Evolutionary conservation across 1,140 invertebrate species (phyloP), one percentile per base, ranked within the genome.

Genomic region (Dolichoris vasculosae): DNA sequence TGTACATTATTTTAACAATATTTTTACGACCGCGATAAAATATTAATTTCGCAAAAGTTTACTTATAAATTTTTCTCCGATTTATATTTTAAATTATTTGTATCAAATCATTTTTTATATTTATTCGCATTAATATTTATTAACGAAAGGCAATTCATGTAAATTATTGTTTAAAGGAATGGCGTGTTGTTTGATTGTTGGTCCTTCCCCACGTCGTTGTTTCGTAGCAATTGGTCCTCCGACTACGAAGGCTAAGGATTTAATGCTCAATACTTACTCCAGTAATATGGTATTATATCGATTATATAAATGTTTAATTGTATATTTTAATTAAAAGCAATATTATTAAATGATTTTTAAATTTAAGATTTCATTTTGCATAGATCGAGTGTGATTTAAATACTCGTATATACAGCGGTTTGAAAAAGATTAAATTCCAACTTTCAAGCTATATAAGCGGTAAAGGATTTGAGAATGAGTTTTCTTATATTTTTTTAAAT

Each of bases 131-230:
- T 8, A 20, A 26, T 23, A 20, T 0, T 80, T 80, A 64, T 64
- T 80, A 32, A 26, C 7, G 20, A 59, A 59, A 11, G n/a, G 30
- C 23, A 78, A 78, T 78, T 8, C 23, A 59, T 23, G 30, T 35
- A 55, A 75, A 73, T 46, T n/a, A 71, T 81, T 23, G 23, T n/a
- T 78, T 86, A 77, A 38, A 90, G 90, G 89, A 46, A 84, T 94
- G 87, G 94, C 94, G 0, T 96, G 95, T 88, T 96, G 95, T 88
- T 96, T 96, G 7, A 95, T 96, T 2, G 94, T 96, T 64, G 96
- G 96, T 0, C 95, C 96, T 91, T 90, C 92, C 3, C 89, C 95
- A 38, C 90, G 96, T 83, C 94, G 94, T 87, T 95, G 96, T 90
- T 96, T 96, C 85, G 95, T 95, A 59, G 94, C 96, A 0, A 95